phyloP scores from a whole-genome alignment of 1,140 invertebrate species.

The Ganaspis sp. region DNA sequence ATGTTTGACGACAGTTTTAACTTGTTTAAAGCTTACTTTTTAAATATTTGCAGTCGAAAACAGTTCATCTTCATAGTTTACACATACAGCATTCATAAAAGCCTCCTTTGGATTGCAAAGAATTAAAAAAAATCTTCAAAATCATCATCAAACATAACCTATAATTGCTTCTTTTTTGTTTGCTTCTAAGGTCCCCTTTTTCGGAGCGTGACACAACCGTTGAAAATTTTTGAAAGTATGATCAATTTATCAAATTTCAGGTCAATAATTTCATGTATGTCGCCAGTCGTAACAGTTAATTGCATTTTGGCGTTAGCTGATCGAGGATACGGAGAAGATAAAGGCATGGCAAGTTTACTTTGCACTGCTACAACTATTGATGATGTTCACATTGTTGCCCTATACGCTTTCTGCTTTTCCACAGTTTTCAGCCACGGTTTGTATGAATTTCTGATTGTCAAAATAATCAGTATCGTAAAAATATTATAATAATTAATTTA shows the following conservation, averaged over 20 bases:
- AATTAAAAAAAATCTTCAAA: too few species aligned
- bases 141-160: too few species aligned
- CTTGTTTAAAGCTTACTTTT: too few species aligned
- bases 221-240: background rate
- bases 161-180: too few species aligned
- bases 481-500: background rate
- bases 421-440: slow-evolving; percentile 65
- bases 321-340: slow-evolving; percentile 70
- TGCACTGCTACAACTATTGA: slow-evolving; percentile 68
- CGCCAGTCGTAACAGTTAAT: slow-evolving; percentile 69
- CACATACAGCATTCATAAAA: too few species aligned
- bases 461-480: background rate
- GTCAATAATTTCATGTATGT: slow-evolving; percentile 69
- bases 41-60: too few species aligned
- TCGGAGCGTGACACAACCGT: background rate
- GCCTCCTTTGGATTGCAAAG: too few species aligned
- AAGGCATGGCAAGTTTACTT: slow-evolving; percentile 66
- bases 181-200: too few species aligned
- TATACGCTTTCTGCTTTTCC: slow-evolving; percentile 65
- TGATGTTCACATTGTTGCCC: slow-evolving; percentile 65
- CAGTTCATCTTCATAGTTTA: too few species aligned
- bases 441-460: background rate
- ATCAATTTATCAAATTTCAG: slow-evolving; percentile 50
- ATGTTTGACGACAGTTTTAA: too few species aligned
- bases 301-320: slow-evolving; percentile 66